Conservation (phyloP, 2,797 vertebrate species). For the Scolopax bukidnonensis region DNA sequence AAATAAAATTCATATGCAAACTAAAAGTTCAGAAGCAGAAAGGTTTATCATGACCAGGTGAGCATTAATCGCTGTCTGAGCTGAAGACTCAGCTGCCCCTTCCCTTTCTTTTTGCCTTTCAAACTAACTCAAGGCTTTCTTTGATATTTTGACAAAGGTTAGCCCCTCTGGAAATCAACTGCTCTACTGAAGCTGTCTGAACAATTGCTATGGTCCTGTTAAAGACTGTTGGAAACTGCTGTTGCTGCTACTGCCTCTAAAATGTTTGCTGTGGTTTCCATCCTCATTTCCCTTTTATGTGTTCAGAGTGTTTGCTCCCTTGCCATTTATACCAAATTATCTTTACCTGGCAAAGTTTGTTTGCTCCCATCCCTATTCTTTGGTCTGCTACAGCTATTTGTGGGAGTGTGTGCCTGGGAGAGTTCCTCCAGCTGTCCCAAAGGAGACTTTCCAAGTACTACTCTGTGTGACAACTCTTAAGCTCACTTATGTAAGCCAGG, state of each 20-base stretch:
- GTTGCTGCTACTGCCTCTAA: neutral
- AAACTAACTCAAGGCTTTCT: neutral
- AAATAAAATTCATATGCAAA: accelerated
- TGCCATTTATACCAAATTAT: neutral
- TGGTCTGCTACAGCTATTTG: neutral
- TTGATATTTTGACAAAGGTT: neutral
- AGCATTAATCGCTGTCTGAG: neutral
- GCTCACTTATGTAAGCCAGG: neutral
- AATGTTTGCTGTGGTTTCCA: neutral
- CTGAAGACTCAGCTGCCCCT: neutral
- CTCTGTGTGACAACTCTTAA: neutral
- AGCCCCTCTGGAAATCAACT: neutral
- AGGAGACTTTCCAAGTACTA: neutral
- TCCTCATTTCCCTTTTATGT: neutral
- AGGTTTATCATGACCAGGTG: neutral
- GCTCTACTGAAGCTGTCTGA: neutral
- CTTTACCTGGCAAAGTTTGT: neutral
- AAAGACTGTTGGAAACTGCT: neutral
- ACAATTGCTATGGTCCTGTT: neutral
- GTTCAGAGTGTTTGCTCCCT: neutral
- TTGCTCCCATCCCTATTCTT: neutral
- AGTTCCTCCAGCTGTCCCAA: neutral
- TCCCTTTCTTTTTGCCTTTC: neutral
- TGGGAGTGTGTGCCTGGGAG: neutral
- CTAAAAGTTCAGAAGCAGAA: neutral